These are phyloP conservation scores for Uropetala carovei DNA, from an alignment of 2,888 invertebrate genomes.

Conservation along the genomic window DNA sequence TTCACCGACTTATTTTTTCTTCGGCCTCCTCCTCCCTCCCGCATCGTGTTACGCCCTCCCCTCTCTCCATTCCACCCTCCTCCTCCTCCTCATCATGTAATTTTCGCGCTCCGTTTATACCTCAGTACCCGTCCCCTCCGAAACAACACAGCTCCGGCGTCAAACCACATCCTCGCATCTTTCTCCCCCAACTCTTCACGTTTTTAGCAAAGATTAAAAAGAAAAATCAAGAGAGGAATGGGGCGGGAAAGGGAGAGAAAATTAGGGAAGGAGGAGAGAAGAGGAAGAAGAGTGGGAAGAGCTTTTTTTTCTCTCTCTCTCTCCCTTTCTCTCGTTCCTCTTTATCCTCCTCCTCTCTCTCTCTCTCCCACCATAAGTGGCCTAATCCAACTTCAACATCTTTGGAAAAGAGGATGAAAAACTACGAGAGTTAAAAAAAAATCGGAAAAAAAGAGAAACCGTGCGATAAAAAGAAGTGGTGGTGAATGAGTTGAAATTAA, in stretches of 20 bases:
- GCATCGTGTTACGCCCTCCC: no score
- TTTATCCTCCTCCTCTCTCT: neutral
- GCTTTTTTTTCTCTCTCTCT: neutral
- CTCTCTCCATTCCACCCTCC: no score
- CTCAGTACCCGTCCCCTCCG: neutral
- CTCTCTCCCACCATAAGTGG: conserved; percentile 50
- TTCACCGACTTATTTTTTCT: no score
- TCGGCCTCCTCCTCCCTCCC: no score
- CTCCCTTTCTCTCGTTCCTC: neutral
- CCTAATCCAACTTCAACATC: conserved; percentile 63
- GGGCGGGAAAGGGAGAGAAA: neutral
- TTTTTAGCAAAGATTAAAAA: conserved; percentile 48
- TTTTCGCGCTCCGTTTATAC: neutral
- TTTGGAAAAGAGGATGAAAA: conserved; percentile 56
- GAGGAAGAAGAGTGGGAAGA: conserved; percentile 7
- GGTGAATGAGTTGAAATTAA: conserved; percentile 62
- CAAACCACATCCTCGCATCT: neutral
- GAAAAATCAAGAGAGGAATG: neutral
- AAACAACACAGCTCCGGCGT: no score
- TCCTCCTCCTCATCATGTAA: neutral
- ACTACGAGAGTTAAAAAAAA: conserved; percentile 56
- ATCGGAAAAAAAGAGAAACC: neutral
- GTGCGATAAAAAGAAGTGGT: conserved; percentile 61
- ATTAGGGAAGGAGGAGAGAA: neutral
- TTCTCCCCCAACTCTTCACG: neutral